phyloP scores from a whole-genome alignment of 2,113 vertebrate genomes.

The Rhinolophus ferrumequinum region DNA sequence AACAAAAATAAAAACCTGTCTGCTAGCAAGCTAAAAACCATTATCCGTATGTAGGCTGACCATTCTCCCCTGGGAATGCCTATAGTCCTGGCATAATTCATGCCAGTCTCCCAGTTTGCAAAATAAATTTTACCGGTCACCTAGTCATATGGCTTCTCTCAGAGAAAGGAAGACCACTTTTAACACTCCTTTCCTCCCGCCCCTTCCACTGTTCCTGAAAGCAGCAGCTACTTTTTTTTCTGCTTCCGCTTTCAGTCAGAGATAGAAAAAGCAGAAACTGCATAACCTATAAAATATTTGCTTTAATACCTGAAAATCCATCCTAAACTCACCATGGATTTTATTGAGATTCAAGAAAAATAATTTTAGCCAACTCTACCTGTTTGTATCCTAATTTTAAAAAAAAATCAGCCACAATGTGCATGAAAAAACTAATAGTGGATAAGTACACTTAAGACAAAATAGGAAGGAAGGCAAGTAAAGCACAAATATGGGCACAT shows the following conservation, averaged over 20 bases:
- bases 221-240: background rate
- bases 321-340: background rate
- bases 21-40: background rate
- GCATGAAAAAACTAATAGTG: background rate
- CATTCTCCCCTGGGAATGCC: background rate
- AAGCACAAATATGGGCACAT: background rate
- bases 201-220: background rate
- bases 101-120: background rate
- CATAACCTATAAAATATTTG: background rate
- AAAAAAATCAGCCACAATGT: background rate
- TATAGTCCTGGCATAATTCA: background rate
- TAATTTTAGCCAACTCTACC: background rate
- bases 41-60: accelerated
- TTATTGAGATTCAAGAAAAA: background rate
- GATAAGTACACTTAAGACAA: background rate
- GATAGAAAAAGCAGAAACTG: slow-evolving; percentile 24
- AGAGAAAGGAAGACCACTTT: background rate
- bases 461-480: slow-evolving; percentile 1
- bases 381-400: background rate
- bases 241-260: slow-evolving; percentile 8
- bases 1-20: too few species aligned
- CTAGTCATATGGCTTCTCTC: background rate
- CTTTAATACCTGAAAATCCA: background rate
- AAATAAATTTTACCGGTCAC: background rate
- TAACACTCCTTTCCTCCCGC: background rate